A percentile compares a stretch with the other conserved stretches of the same genome.
These are phyloP conservation scores for Pasiphila rectangulata DNA, from an alignment of 2,888 invertebrate genomes.

Conservation along the genomic window DNA sequence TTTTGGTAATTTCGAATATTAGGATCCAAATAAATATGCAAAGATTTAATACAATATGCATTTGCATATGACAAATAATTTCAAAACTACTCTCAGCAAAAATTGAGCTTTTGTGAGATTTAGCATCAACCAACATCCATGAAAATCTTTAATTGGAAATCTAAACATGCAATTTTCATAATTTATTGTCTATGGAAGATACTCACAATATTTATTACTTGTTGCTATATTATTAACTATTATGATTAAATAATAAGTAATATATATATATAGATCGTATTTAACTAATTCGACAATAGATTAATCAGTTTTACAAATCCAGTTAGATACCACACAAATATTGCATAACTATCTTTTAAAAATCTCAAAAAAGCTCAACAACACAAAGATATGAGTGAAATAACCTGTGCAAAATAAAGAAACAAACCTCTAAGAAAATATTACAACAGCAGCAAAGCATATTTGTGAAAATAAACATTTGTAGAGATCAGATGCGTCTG, in stretches of 20 bases:
- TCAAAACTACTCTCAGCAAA: conserved; percentile 50
- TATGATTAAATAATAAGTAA: background rate
- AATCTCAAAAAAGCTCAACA: conserved; percentile 50
- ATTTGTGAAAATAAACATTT: conserved; percentile 8
- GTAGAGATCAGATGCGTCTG: conserved; percentile 8
- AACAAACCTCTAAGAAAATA: conserved; percentile 9
- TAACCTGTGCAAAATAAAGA: conserved; percentile 46
- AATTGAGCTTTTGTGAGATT: conserved; percentile 46
- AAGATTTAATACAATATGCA: conserved; percentile 4
- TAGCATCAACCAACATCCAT: conserved; percentile 21
- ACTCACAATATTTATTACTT: no score
- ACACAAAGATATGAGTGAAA: conserved; percentile 47
- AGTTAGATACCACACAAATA: conserved; percentile 7
- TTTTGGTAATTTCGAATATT: conserved; percentile 7
- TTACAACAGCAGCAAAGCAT: conserved; percentile 13
- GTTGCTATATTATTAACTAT: no score
- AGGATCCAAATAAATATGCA: conserved; percentile 42
- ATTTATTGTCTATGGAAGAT: no score
- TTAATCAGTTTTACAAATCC: background rate
- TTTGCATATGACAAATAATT: conserved; percentile 8
- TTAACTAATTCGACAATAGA: conserved; percentile 3
- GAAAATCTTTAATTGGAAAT: background rate
- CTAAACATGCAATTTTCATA: background rate
- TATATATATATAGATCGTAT: background rate
- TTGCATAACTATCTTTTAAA: no score